These are phyloP conservation scores for Drosophila niveifrons DNA, from an alignment of 2,888 invertebrate species.

Conservation along the genomic window DNA sequence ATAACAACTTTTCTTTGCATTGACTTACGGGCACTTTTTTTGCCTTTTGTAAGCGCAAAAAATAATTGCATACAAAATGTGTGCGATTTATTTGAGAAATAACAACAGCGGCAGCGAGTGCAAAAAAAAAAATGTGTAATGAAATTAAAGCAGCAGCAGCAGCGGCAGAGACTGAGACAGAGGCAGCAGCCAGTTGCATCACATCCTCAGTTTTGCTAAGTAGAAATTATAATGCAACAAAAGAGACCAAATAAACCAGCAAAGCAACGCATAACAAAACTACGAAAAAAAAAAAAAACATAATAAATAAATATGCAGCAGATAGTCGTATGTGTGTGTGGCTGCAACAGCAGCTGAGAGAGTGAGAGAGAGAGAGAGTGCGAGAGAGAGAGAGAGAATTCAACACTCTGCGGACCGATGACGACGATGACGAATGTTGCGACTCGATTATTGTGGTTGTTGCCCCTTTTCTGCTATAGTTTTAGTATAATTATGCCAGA, in stretches of 20 bases:
- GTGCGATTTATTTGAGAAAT: slow-evolving; percentile 82
- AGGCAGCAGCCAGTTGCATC: slow-evolving; percentile 61
- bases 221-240: slow-evolving; percentile 80
- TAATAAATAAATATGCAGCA: slow-evolving; percentile 74
- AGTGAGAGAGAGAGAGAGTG: too few relatives aligned
- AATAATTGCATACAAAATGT: slow-evolving; percentile 82
- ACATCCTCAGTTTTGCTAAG: slow-evolving; percentile 77
- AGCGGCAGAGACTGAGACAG: slow-evolving; percentile 15
- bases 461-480: slow-evolving; percentile 50
- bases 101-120: slow-evolving; percentile 52
- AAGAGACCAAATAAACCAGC: slow-evolving; percentile 53
- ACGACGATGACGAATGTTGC: slow-evolving; percentile 70
- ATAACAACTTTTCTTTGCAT: slow-evolving; percentile 75
- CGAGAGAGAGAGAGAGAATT: slow-evolving; percentile 32
- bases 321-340: slow-evolving; percentile 15
- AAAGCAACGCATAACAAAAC: slow-evolving; percentile 57
- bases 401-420: slow-evolving; percentile 48
- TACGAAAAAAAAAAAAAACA: slow-evolving; percentile 54
- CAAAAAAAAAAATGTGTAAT: slow-evolving; percentile 63
- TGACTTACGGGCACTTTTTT: slow-evolving; percentile 67
- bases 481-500: slow-evolving; percentile 74
- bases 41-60: slow-evolving; percentile 63
- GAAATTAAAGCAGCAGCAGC: slow-evolving; percentile 70
- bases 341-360: slow-evolving; percentile 23
- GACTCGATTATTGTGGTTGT: slow-evolving; percentile 31